Evolutionary conservation across 2,113 vertebrate species (phyloP).

Genomic region (Rhinopomastus cyanomelas): DNA sequence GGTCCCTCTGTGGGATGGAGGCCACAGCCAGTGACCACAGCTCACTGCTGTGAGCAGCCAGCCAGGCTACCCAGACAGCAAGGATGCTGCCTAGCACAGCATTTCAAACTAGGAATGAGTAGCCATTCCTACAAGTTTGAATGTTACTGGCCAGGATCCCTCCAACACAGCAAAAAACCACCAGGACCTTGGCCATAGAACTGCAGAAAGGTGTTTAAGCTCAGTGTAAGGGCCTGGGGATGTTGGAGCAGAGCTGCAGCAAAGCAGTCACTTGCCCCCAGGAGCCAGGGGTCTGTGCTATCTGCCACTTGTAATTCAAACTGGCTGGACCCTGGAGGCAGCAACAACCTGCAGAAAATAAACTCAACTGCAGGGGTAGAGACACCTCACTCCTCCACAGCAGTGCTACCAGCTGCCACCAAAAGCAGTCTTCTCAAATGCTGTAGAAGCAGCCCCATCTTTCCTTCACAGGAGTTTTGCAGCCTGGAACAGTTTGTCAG

Average conservation of each 20-base stretch:
- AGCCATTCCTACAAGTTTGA: not conserved
- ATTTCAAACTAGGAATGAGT: not conserved
- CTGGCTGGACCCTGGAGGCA: not conserved
- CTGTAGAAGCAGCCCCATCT: not conserved
- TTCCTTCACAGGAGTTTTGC: not conserved
- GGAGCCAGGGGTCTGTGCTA: fast-evolving
- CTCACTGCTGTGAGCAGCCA: not conserved
- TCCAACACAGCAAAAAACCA: not conserved
- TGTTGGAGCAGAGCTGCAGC: not conserved
- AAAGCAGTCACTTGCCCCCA: not conserved
- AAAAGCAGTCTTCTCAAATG: not conserved
- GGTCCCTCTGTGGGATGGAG: fast-evolving
- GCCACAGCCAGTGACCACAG: fast-evolving
- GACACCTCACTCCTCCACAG: not conserved
- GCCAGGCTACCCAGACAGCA: not conserved
- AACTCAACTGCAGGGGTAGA: not conserved
- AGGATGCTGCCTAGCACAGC: not conserved
- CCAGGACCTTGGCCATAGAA: not conserved
- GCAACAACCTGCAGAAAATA: not conserved
- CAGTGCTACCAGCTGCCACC: not conserved
- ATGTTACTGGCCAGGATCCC: not conserved
- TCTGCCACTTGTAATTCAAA: not conserved
- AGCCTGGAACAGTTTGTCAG: not conserved
- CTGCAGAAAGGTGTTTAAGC: not conserved
- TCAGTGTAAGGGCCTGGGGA: fast-evolving